Conservation (phyloP, 2,113 vertebrate genomes). For the Garra rufa region DNA sequence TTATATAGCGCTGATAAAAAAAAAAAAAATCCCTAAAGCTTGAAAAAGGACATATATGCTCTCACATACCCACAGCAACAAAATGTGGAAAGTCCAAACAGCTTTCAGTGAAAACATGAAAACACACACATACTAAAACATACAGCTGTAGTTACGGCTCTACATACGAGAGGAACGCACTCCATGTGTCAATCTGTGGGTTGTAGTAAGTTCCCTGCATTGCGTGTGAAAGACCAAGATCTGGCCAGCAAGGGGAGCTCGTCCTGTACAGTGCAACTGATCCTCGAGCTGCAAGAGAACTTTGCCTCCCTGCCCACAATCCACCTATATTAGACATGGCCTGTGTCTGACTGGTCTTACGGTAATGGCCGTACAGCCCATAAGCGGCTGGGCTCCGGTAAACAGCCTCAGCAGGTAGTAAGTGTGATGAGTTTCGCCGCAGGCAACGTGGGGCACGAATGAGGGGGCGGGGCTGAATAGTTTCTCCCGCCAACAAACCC, state of each 20-base stretch:
- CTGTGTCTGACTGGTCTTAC: constrained; percentile 72
- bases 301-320: constrained; percentile 36
- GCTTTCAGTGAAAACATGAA: background rate
- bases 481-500: constrained; percentile 43
- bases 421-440: constrained; percentile 77
- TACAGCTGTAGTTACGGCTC: constrained; percentile 48
- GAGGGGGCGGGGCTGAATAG: constrained; percentile 55
- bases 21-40: background rate
- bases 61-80: background rate
- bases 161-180: constrained; percentile 86
- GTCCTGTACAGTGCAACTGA: constrained; percentile 50
- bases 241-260: constrained; percentile 61
- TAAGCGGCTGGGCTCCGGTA: constrained; percentile 45
- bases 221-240: constrained; percentile 37
- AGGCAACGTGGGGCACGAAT: constrained; percentile 77
- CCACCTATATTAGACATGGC: constrained; percentile 43
- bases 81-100: background rate
- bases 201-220: constrained; percentile 62
- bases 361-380: constrained; percentile 78
- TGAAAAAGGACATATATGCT: background rate
- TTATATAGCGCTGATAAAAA: background rate
- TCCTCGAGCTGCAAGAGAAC: constrained; percentile 46
- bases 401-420: constrained; percentile 69
- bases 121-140: constrained; percentile 35
- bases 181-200: constrained; percentile 78